These are phyloP conservation scores for Listronotus oregonensis DNA, from an alignment of 1,140 invertebrate species.

Conservation along the genomic window DNA sequence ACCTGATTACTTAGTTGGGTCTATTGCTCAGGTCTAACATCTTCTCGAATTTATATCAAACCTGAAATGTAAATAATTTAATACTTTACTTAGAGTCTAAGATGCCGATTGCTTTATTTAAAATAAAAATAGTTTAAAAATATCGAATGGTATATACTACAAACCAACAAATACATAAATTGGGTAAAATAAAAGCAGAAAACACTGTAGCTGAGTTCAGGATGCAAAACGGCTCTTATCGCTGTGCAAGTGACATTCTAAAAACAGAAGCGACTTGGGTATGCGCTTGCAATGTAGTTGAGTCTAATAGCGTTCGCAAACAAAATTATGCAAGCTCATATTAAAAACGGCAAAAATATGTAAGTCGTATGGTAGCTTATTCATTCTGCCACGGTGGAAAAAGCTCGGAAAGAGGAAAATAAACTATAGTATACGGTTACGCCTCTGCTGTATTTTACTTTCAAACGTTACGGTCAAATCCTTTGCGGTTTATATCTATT, in stretches of 20 bases:
- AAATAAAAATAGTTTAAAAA: no score
- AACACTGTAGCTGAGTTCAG: not conserved
- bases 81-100: no score
- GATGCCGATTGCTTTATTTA: no score
- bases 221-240: slow-evolving; percentile 13
- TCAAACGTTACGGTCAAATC: slow-evolving; percentile 19
- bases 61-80: no score
- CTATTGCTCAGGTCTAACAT: no score
- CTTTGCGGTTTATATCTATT: no score
- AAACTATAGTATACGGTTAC: slow-evolving; percentile 30
- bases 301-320: slow-evolving; percentile 30
- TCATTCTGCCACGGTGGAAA: slow-evolving; percentile 22
- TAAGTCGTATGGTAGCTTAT: slow-evolving; percentile 28
- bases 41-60: no score
- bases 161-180: no score
- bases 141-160: no score
- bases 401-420: slow-evolving; percentile 23
- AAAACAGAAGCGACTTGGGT: slow-evolving; percentile 19
- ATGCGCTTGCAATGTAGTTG: slow-evolving; percentile 28
- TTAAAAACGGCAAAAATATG: slow-evolving; percentile 36
- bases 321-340: slow-evolving; percentile 35
- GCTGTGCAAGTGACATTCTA: slow-evolving; percentile 16
- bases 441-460: slow-evolving; percentile 26
- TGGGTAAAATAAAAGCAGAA: no score
- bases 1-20: no score